phyloP scores from a whole-genome alignment of 2,888 invertebrate genomes.

The Andrena fulva region DNA sequence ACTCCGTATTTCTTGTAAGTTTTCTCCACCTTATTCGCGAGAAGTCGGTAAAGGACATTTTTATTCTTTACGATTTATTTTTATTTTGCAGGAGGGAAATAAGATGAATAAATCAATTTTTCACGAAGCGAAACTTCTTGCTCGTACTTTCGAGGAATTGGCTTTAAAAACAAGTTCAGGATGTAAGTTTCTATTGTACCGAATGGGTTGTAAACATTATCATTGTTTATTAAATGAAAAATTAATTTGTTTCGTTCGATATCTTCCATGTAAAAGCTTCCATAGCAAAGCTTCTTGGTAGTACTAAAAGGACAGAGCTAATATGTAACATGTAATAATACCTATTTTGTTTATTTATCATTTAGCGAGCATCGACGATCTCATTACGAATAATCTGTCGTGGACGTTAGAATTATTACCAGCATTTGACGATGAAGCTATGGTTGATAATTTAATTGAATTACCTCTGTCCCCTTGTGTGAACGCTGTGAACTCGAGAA shows the following conservation, averaged over 20 bases:
- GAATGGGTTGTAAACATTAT: not conserved
- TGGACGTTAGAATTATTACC: conserved; percentile 77
- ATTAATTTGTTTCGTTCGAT: not conserved
- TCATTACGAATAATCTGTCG: conserved; percentile 72
- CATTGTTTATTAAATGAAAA: conserved; percentile 1
- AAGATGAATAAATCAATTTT: conserved; percentile 70
- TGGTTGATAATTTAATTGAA: conserved; percentile 78
- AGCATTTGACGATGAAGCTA: conserved; percentile 76
- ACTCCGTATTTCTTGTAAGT: conserved; percentile 79
- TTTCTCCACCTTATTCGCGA: not conserved
- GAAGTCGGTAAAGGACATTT: not conserved
- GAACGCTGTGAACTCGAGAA: conserved; percentile 13
- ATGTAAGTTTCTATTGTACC: conserved; percentile 70
- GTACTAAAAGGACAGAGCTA: too few relatives aligned
- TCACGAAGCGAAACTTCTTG: conserved; percentile 76
- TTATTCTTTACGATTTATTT: not conserved
- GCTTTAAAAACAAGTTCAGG: conserved; percentile 69
- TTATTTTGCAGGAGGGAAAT: conserved; percentile 44
- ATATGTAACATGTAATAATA: not conserved
- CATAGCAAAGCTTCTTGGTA: too few relatives aligned
- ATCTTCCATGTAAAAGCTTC: too few relatives aligned
- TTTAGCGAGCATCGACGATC: conserved; percentile 72
- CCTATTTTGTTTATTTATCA: conserved; percentile 9
- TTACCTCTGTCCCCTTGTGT: conserved; percentile 72
- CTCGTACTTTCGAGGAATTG: conserved; percentile 77